A percentile compares a stretch with the other conserved stretches of the same genome.
phyloP scores from a whole-genome alignment of 2,113 vertebrate species.

The Strix uralensis region DNA sequence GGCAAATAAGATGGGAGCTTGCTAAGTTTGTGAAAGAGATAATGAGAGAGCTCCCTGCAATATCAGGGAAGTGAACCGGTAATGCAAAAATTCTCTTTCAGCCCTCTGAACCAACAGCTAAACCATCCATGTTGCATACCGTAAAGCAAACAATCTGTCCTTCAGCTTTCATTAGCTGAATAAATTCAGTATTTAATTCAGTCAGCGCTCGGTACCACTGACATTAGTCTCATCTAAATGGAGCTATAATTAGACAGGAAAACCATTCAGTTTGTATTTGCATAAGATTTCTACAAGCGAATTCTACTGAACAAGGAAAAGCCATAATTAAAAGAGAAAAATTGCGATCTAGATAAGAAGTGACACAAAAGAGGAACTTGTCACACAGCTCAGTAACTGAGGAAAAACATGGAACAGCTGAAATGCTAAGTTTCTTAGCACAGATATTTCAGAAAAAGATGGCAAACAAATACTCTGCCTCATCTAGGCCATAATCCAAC shows the following conservation, averaged over 20 bases:
- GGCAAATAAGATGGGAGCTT: not conserved
- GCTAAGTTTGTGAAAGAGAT: not conserved
- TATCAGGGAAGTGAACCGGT: not conserved
- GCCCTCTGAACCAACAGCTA: not conserved
- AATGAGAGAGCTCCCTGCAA: not conserved
- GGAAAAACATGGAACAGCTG: not conserved
- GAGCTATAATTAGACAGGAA: conserved; percentile 39
- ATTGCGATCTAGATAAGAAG: conserved; percentile 8
- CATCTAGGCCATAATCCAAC: not conserved
- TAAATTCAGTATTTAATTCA: conserved; percentile 9
- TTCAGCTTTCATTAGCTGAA: conserved; percentile 19
- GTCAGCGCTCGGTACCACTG: not conserved
- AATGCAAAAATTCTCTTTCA: not conserved
- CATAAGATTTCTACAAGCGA: not conserved
- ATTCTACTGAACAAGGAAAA: conserved; percentile 13
- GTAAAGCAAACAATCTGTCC: not conserved
- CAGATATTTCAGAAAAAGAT: not conserved
- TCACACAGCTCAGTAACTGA: not conserved
- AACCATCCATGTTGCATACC: not conserved
- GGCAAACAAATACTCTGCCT: not conserved
- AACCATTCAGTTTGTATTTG: conserved; percentile 31
- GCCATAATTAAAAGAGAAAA: conserved; percentile 42
- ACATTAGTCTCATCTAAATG: conserved; percentile 16
- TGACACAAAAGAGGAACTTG: not conserved
- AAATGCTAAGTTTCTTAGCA: not conserved